Percentiles rank a stretch among this genome's conserved stretches.
Evolutionary conservation across 2,888 invertebrate species (phyloP).

Genomic region (Eumerus sabulonum): DNA sequence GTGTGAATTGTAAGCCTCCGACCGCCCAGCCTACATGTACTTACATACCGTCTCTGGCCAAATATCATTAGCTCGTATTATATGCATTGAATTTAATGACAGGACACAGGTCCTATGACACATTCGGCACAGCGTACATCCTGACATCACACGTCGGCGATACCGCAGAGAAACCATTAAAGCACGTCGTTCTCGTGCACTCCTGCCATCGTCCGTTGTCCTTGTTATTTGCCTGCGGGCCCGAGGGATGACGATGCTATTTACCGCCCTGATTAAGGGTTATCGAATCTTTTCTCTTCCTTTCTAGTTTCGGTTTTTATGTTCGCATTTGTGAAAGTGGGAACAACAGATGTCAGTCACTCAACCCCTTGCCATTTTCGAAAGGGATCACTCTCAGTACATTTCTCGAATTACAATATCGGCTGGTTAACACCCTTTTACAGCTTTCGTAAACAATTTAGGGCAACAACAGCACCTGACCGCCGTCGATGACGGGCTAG

Average conservation of each 20-base stretch:
- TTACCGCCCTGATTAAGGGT: conserved; percentile 66
- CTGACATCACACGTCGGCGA: conserved; percentile 29
- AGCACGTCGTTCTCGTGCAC: conserved; percentile 1
- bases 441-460: conserved; percentile 66
- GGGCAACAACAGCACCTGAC: conserved; percentile 63
- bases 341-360: conserved; percentile 63
- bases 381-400: conserved; percentile 54
- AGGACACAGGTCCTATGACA: conserved; percentile 49
- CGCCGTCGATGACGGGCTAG: conserved; percentile 12
- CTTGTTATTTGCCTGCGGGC: conserved; percentile 56
- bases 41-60: conserved; percentile 67
- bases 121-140: not conserved
- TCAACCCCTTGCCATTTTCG: conserved; percentile 21
- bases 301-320: no score
- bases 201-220: conserved; percentile 30
- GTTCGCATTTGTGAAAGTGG: no score
- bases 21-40: not conserved
- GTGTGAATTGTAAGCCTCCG: conserved; percentile 29
- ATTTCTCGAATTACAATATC: conserved; percentile 56
- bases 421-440: conserved; percentile 68
- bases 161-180: conserved; percentile 57
- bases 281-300: conserved; percentile 47
- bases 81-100: conserved; percentile 79
- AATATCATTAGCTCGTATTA: conserved; percentile 79
- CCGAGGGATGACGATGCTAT: conserved; percentile 49